These are phyloP conservation scores for Arenaria interpres DNA, from an alignment of 2,113 vertebrate species.

Conservation along the genomic window DNA sequence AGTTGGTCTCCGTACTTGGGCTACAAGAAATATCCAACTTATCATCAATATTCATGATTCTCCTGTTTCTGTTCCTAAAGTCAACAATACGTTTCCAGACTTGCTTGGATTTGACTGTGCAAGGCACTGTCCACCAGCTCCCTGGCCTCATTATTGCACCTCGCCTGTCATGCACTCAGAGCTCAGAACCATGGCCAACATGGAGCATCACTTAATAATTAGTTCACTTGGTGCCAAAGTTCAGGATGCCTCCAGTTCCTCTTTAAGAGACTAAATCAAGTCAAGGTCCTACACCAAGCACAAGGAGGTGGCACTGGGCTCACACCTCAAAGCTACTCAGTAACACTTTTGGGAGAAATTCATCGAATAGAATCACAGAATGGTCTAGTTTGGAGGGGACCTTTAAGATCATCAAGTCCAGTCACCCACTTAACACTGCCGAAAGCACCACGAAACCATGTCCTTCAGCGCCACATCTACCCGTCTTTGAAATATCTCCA, in stretches of 20 bases:
- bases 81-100: background rate
- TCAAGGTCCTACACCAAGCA: background rate
- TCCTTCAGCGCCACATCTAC: background rate
- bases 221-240: background rate
- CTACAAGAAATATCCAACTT: background rate
- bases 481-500: background rate
- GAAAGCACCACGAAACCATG: background rate
- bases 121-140: background rate
- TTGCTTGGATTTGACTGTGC: background rate
- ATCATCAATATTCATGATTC: background rate
- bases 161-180: fast-evolving
- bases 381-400: background rate
- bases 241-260: background rate
- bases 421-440: background rate
- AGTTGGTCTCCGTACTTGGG: background rate
- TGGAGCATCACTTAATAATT: fast-evolving
- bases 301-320: fast-evolving
- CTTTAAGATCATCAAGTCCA: background rate
- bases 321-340: background rate
- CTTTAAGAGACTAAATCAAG: background rate
- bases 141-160: background rate
- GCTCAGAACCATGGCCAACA: background rate
- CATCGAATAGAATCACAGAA: background rate
- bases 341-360: background rate
- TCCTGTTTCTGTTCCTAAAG: background rate